These are phyloP conservation scores for Amphiprion ocellaris DNA, from an alignment of 2,113 vertebrate species.

Conservation along the genomic window DNA sequence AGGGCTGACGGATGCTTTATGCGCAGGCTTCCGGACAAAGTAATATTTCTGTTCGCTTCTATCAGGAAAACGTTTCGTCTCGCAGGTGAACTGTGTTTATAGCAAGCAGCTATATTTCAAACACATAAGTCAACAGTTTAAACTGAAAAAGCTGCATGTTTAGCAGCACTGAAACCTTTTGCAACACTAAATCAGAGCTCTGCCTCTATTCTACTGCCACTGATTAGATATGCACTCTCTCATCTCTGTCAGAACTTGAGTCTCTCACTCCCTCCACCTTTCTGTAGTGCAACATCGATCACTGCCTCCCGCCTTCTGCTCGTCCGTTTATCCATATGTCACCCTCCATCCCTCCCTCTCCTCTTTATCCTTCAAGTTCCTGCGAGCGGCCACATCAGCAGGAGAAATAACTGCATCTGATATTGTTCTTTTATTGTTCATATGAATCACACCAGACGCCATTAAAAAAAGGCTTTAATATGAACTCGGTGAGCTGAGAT, in stretches of 20 bases:
- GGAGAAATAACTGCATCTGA: background rate
- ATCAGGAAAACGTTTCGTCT: background rate
- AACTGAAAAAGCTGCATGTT: background rate
- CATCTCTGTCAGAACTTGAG: background rate
- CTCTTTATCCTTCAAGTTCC: background rate
- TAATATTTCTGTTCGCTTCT: background rate
- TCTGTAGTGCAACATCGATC: background rate
- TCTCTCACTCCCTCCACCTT: conserved; percentile 13
- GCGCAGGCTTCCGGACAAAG: background rate
- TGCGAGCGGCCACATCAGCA: background rate
- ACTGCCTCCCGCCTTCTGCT: conserved; percentile 13
- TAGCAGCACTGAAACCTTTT: background rate
- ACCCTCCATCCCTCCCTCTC: background rate
- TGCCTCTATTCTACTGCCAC: background rate
- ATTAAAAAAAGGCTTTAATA: background rate
- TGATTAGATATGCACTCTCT: conserved; percentile 10
- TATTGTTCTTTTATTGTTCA: background rate
- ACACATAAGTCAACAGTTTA: conserved; percentile 19
- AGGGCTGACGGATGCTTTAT: background rate
- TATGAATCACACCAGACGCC: conserved; percentile 4
- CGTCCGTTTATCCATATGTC: background rate
- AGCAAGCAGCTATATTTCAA: background rate
- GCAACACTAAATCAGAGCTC: conserved; percentile 13
- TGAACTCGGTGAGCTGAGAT: background rate
- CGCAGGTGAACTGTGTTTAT: background rate